Conservation (phyloP, 2,888 invertebrate genomes). For the Formica aserva region DNA sequence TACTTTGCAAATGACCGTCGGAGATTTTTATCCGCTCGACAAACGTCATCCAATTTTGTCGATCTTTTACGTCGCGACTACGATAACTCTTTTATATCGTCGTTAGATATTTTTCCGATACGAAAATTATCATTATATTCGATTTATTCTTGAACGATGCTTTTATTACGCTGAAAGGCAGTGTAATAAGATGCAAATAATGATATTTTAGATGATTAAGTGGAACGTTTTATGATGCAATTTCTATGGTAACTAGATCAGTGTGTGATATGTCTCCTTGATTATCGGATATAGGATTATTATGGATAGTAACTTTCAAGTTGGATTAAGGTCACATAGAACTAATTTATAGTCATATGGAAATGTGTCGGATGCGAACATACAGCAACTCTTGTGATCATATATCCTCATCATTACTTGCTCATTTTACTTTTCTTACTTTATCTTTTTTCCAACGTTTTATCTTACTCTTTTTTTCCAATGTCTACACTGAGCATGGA, state of each 20-base stretch:
- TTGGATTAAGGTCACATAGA: conserved; percentile 11
- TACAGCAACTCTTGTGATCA: background rate
- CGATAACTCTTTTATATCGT: background rate
- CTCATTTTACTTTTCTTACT: background rate
- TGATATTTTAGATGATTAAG: conserved; percentile 36
- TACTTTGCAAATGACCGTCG: background rate
- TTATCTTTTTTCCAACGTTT: conserved; percentile 6
- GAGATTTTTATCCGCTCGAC: background rate
- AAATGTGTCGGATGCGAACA: conserved; percentile 17
- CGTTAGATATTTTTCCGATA: background rate
- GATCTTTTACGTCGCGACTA: background rate
- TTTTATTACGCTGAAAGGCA: background rate
- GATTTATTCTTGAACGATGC: conserved; percentile 5
- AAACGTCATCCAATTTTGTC: background rate
- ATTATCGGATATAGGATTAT: conserved; percentile 19
- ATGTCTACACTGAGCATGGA: background rate
- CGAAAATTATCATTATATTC: background rate
- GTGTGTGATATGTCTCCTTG: background rate
- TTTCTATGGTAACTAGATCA: conserved; percentile 41
- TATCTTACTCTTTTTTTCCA: background rate
- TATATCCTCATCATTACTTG: conserved; percentile 6
- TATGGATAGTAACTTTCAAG: conserved; percentile 16
- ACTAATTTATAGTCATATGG: conserved; percentile 15
- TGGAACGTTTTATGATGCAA: conserved; percentile 13
- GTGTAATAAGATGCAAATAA: conserved; percentile 25